Conservation (phyloP, 2,113 vertebrate genomes). For the Scophthalmus maximus region DNA sequence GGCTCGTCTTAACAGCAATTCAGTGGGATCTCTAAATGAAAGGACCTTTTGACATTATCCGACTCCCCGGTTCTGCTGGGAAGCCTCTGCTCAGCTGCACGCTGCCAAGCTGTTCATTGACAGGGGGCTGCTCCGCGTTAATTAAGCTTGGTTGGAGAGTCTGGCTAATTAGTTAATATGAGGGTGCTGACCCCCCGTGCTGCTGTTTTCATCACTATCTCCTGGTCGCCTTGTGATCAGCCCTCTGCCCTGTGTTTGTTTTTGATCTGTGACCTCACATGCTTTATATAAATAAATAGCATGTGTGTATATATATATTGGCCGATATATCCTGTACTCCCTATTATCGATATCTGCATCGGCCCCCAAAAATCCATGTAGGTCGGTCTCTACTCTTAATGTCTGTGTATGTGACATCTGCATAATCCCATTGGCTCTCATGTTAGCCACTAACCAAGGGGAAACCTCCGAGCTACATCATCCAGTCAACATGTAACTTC, state of each 20-base stretch:
- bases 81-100: conserved; percentile 37
- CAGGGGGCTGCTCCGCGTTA: conserved; percentile 53
- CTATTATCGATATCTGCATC: no score
- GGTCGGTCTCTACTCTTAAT: no score
- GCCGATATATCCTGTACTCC: no score
- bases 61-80: neutral
- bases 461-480: conserved; percentile 8
- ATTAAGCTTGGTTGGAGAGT: conserved; percentile 59
- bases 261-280: conserved; percentile 44
- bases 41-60: neutral
- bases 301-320: no score
- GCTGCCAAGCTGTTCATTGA: conserved; percentile 53
- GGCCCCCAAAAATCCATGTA: neutral
- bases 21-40: neutral
- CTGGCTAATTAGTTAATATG: conserved; percentile 66
- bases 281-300: no score
- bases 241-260: conserved; percentile 16
- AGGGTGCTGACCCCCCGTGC: conserved; percentile 32
- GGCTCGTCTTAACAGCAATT: neutral
- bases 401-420: conserved; percentile 11
- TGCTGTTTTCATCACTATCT: conserved; percentile 57
- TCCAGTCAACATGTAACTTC: conserved; percentile 15
- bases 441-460: conserved; percentile 6
- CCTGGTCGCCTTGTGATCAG: conserved; percentile 52
- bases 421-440: neutral